Conservation (phyloP, 2,113 vertebrate species). For the Marmota flaviventris region DNA sequence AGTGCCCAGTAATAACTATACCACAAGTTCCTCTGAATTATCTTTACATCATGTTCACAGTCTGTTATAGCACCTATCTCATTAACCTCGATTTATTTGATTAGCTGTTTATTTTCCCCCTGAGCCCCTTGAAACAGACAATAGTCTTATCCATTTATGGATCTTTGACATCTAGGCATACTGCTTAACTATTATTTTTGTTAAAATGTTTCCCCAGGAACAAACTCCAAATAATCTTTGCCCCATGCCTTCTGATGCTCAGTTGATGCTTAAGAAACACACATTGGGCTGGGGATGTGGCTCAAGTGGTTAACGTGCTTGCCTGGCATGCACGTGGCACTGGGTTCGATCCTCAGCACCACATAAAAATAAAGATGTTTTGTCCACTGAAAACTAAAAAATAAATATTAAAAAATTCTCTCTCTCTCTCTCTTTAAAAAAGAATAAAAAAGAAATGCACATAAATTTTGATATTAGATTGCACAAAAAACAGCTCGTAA, state of each 20-base stretch:
- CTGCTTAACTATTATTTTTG: constrained; percentile 12
- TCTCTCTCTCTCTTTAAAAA: no score
- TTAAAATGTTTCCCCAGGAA: constrained; percentile 8
- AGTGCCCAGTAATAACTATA: neutral
- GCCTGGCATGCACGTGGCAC: no score
- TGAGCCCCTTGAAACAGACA: neutral
- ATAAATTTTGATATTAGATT: neutral
- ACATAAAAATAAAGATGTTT: no score
- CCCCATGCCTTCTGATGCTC: neutral
- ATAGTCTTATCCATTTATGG: neutral
- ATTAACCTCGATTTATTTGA: neutral
- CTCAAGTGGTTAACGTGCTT: no score
- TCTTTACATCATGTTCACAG: neutral
- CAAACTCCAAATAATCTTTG: neutral
- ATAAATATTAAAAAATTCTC: no score
- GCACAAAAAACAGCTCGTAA: neutral
- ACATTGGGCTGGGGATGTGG: no score
- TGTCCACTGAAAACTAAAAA: no score
- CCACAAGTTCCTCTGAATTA: neutral
- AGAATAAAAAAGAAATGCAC: neutral
- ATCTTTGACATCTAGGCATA: neutral
- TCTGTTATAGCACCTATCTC: neutral
- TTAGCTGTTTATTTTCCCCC: constrained; percentile 15
- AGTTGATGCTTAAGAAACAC: neutral
- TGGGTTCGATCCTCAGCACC: no score